A percentile compares a stretch with the other conserved stretches of the same genome.
Conservation (phyloP, 2,113 vertebrate genomes). For the Percina caprodes region DNA sequence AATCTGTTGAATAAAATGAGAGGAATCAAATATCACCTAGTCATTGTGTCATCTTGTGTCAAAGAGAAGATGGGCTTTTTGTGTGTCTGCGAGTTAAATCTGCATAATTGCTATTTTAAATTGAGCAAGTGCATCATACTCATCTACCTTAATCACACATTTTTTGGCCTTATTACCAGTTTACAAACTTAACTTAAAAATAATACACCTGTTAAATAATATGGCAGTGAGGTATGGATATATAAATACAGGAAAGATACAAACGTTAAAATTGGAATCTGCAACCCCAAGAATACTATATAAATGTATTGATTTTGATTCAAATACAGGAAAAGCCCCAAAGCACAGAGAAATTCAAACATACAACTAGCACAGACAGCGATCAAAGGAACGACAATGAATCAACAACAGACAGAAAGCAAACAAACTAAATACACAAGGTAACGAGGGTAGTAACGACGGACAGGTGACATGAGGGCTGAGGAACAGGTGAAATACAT, state of each 20-base stretch:
- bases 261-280: neutral
- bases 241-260: neutral
- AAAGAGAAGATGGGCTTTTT: neutral
- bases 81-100: neutral
- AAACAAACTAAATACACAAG: no score
- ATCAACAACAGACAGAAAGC: no score
- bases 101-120: neutral
- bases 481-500: no score
- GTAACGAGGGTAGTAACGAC: no score
- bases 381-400: no score
- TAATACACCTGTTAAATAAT: neutral
- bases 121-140: neutral
- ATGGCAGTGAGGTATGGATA: neutral
- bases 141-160: neutral
- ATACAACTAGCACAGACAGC: no score
- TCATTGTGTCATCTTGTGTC: neutral
- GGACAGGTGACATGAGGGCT: no score
- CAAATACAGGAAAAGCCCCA: no score
- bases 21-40: slow-evolving; percentile 3
- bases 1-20: slow-evolving; percentile 52
- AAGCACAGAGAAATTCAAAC: no score
- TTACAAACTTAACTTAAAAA: neutral
- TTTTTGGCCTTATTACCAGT: neutral
- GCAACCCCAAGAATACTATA: no score
- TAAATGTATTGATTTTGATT: no score